These are phyloP conservation scores for Aspiorhynchus laticeps DNA, from an alignment of 2,113 vertebrate genomes.

Conservation along the genomic window DNA sequence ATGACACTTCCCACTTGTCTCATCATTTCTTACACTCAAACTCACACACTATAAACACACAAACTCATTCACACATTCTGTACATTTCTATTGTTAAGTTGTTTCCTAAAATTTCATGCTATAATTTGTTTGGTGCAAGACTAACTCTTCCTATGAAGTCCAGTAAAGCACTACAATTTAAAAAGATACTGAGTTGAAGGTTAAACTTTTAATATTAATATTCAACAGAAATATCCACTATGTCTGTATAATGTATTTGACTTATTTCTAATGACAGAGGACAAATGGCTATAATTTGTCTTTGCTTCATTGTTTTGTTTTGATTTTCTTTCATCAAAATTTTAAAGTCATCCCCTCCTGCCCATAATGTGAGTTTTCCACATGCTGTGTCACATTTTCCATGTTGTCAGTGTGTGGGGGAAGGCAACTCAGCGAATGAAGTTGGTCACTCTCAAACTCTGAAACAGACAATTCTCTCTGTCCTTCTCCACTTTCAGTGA, in stretches of 20 bases:
- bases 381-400: constrained; percentile 81
- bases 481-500: constrained; percentile 37
- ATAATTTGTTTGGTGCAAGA: not conserved
- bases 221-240: not conserved
- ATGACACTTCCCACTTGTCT: too few species aligned
- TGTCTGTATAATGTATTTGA: not conserved
- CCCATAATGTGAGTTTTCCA: constrained; percentile 76
- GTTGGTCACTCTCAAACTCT: not conserved
- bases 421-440: not conserved
- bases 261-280: not conserved
- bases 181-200: not conserved
- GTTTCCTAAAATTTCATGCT: too few species aligned
- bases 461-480: not conserved
- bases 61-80: too few species aligned
- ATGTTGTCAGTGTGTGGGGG: constrained; percentile 68
- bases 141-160: not conserved
- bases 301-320: not conserved
- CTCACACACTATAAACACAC: too few species aligned
- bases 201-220: too few species aligned
- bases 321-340: not conserved
- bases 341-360: not conserved
- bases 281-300: not conserved
- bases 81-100: too few species aligned
- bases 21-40: too few species aligned
- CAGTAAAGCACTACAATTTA: too few species aligned